These are phyloP conservation scores for Salvelinus namaycush DNA, from an alignment of 2,113 vertebrate genomes.

Conservation along the genomic window DNA sequence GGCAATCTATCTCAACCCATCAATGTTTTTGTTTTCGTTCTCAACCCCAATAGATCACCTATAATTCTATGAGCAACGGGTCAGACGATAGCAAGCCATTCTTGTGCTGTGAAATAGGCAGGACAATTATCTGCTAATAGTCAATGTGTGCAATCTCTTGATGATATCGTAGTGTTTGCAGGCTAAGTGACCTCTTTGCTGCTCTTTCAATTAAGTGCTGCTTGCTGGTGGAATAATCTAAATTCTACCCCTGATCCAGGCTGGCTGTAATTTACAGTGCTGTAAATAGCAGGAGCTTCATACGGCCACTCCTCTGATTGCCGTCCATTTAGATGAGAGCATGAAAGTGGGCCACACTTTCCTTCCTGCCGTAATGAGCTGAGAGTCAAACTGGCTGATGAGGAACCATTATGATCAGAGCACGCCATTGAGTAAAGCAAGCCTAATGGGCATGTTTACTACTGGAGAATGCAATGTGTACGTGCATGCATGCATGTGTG, in stretches of 20 bases:
- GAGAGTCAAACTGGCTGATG: slow-evolving; percentile 1
- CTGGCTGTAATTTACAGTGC: slow-evolving; percentile 12
- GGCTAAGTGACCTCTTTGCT: slow-evolving; percentile 52
- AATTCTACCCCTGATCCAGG: slow-evolving; percentile 13
- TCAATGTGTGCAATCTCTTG: slow-evolving; percentile 21
- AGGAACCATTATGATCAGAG: background rate
- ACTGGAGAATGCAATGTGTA: no score
- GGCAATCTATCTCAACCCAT: background rate
- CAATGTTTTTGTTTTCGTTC: background rate
- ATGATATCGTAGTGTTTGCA: slow-evolving; percentile 25
- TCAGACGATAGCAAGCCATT: background rate
- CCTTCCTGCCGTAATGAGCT: background rate
- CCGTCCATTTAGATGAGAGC: background rate
- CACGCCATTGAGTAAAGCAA: background rate
- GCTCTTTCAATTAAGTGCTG: slow-evolving; percentile 48
- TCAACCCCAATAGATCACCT: background rate
- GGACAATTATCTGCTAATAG: background rate
- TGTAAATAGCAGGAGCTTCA: background rate
- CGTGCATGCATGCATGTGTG: background rate
- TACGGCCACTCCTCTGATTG: background rate
- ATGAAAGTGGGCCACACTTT: background rate
- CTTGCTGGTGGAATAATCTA: slow-evolving; percentile 33
- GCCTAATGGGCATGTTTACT: background rate
- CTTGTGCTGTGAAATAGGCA: background rate
- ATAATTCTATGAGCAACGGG: background rate